phyloP scores from a whole-genome alignment of 2,113 vertebrate species.

The Istiophorus platypterus region DNA sequence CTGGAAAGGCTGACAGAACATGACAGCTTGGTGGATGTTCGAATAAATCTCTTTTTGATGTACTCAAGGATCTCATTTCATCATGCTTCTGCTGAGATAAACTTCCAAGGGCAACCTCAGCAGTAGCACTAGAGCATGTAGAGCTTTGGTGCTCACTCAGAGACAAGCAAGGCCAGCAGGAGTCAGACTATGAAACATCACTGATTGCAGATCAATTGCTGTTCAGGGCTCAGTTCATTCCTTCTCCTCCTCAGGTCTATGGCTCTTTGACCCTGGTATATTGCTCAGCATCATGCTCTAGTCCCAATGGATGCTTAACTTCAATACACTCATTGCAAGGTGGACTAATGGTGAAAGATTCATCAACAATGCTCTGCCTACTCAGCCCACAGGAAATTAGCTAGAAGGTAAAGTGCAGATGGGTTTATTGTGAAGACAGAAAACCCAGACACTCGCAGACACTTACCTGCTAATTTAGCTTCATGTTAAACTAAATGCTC shows the following conservation, averaged over 20 bases:
- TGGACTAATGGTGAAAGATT: constrained; percentile 52
- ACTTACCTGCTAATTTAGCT: not conserved
- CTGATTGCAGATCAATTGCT: constrained; percentile 61
- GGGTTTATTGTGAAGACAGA: not conserved
- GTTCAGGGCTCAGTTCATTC: constrained; percentile 38
- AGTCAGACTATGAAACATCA: constrained; percentile 58
- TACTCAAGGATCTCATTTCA: constrained; percentile 25
- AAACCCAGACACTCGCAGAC: not conserved
- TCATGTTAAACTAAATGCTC: constrained; percentile 11
- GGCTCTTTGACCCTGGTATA: constrained; percentile 59
- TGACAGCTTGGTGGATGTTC: constrained; percentile 16
- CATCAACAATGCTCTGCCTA: constrained; percentile 26
- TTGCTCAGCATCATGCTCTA: constrained; percentile 34
- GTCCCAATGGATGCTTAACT: constrained; percentile 26
- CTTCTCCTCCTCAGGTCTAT: constrained; percentile 42
- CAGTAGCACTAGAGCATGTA: not conserved
- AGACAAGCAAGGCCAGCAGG: constrained; percentile 30
- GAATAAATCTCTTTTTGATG: constrained; percentile 38
- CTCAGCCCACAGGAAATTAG: constrained; percentile 4
- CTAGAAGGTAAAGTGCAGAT: not conserved
- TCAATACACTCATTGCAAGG: constrained; percentile 17
- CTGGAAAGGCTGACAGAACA: constrained; percentile 3
- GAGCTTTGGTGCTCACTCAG: constrained; percentile 6
- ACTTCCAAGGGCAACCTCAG: constrained; percentile 29
- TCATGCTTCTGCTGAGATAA: constrained; percentile 19